Percentiles rank a stretch among this genome's conserved stretches.
Conservation (phyloP, 2,888 invertebrate species). For the Neoaliturus tenellus region DNA sequence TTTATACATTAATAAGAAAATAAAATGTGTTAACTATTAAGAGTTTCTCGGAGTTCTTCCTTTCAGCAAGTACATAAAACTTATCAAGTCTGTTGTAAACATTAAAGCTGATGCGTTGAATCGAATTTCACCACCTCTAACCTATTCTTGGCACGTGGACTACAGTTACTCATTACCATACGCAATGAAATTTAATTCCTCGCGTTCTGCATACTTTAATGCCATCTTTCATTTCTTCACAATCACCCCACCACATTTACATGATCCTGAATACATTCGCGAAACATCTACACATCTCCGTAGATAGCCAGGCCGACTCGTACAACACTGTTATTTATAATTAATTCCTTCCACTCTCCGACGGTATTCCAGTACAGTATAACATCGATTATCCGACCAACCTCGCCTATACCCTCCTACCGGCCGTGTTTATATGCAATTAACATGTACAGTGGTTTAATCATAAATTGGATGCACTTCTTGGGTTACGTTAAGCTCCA, state of each 20-base stretch:
- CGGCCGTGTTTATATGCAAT: constrained; percentile 22
- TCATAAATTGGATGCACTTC: constrained; percentile 34
- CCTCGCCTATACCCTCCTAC: background rate
- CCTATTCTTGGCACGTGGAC: too few relatives aligned
- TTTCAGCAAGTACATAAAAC: too few relatives aligned
- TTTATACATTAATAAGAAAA: too few relatives aligned
- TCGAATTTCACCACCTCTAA: too few relatives aligned
- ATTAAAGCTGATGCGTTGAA: too few relatives aligned
- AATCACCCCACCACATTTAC: background rate
- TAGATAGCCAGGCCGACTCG: background rate
- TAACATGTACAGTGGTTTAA: constrained; percentile 21
- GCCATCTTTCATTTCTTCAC: background rate
- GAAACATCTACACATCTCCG: background rate
- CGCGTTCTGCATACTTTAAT: background rate
- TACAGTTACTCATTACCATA: too few relatives aligned
- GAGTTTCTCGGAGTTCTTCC: too few relatives aligned
- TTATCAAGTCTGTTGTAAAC: too few relatives aligned
- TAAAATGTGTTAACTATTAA: too few relatives aligned
- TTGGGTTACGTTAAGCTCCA: background rate
- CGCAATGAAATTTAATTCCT: background rate
- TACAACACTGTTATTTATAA: background rate
- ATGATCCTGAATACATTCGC: background rate
- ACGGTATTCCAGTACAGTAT: background rate
- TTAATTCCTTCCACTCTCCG: background rate
- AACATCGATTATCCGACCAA: constrained; percentile 4